Evolutionary conservation across 2,888 invertebrate genomes (phyloP).

Genomic region (Latheticus oryzae): DNA sequence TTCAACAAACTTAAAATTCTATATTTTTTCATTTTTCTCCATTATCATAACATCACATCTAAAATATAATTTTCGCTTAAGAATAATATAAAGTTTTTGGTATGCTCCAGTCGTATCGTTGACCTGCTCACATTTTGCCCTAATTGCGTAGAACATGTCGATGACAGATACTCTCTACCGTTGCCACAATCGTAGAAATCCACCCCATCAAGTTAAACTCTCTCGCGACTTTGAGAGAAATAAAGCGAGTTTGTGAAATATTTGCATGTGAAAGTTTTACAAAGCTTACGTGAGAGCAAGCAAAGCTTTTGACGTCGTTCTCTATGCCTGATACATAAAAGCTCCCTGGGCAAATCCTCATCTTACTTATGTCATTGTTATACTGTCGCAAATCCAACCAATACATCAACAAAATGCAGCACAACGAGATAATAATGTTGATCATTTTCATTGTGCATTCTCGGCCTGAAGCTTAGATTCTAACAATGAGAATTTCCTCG

Average conservation of each 20-base stretch:
- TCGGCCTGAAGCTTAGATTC: conserved; percentile 16
- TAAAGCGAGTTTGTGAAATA: conserved; percentile 38
- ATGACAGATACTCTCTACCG: no score
- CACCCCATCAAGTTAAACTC: conserved; percentile 18
- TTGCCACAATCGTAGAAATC: conserved; percentile 9
- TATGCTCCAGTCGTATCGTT: no score
- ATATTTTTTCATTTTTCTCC: no score
- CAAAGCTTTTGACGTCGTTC: conserved; percentile 40
- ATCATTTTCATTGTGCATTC: conserved; percentile 25
- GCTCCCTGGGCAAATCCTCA: conserved; percentile 33
- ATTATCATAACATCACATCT: no score
- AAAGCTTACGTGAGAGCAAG: conserved; percentile 39
- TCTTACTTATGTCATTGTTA: conserved; percentile 37
- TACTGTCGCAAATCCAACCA: conserved; percentile 15
- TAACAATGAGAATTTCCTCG: conserved; percentile 22
- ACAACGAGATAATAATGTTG: conserved; percentile 23
- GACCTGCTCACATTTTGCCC: no score
- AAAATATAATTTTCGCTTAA: no score
- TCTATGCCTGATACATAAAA: conserved; percentile 35
- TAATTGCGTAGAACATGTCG: conserved; percentile 5
- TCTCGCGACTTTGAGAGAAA: conserved; percentile 27
- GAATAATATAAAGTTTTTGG: no score
- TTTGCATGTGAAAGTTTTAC: conserved; percentile 41
- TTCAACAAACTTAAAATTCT: no score
- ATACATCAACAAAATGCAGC: conserved; percentile 26